Evolutionary conservation across 2,113 vertebrate species (phyloP).

Genomic region (Felis chaus): DNA sequence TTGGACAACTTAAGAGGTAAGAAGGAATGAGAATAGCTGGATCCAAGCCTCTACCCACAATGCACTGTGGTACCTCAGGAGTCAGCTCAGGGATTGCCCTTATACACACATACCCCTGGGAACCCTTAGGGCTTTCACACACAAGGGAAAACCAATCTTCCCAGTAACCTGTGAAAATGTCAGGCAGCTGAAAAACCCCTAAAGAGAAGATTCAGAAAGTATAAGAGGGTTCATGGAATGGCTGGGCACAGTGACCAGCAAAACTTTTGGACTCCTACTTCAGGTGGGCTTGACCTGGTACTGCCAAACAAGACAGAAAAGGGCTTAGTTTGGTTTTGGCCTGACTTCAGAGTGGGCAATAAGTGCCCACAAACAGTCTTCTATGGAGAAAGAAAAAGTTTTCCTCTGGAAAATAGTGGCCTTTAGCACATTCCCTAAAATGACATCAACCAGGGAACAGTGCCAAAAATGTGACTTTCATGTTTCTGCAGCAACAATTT

Average conservation of each 20-base stretch:
- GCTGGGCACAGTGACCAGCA: conserved; percentile 4
- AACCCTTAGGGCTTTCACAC: conserved; percentile 24
- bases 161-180: conserved; percentile 5
- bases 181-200: background rate
- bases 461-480: conserved; percentile 85
- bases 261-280: conserved; percentile 45
- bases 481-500: conserved; percentile 81
- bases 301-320: conserved; percentile 67
- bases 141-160: conserved; percentile 50
- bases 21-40: background rate
- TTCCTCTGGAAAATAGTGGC: conserved; percentile 82
- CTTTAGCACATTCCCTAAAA: conserved; percentile 80
- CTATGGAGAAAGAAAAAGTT: conserved; percentile 71
- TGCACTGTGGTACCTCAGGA: conserved; percentile 34
- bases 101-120: background rate
- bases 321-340: conserved; percentile 62
- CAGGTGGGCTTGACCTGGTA: conserved; percentile 18
- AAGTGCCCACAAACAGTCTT: conserved; percentile 74
- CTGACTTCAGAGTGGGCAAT: conserved; percentile 69
- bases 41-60: background rate
- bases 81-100: background rate
- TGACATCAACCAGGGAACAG: conserved; percentile 79
- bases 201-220: conserved; percentile 26
- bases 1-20: background rate
- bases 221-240: background rate